Base-by-base conservation (phyloP, 23 tunicate species). In the Halocynthia roretzi region DNA sequence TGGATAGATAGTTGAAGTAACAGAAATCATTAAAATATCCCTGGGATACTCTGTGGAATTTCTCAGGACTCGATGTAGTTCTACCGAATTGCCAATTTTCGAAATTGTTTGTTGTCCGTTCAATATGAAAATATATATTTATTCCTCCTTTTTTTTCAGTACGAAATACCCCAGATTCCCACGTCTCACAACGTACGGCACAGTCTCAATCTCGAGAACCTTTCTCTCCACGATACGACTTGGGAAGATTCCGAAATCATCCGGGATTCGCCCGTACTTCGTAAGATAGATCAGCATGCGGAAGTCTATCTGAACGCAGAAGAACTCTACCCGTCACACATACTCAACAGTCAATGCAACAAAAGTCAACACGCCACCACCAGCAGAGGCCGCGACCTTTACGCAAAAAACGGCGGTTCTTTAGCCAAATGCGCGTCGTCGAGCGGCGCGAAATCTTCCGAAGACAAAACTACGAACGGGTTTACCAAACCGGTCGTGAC, bases 151-250 rank as follows among this genome's bases (percentile, higher is more conserved):
- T 70, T 54, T 12, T 71, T 82, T 7, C 87, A 85, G 66, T 90
- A 81, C 80, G 97, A 90, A 64, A 90, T 80, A 70, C 86, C 97
- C 49, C 82, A 76, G 21, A 11, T 63, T 15, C 97, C 97, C 57
- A 82, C 77, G 1, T 90, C 97, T 7, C 97, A 85, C 84, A 85
- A 80, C 77, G 85, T 90, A 23, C 83, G 97, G 19, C 90, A 70
- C 77, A 85, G 87, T 58, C 84, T 90, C 60, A 90, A 90, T 77
- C 83, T 90, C 11, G 97, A 85, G 52, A 90, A 90, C 80, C 76
- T 90, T 6, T 72, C 94, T 8, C 58, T 82, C 51, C 71, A 51
- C 50, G 87, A 88, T 50, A 82, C 82, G 58, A 62, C 81, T 10
- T 65, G 80, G 77, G 78, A 67, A 8, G 92, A 71, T 67, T 62